phyloP scores from a whole-genome alignment of 1,140 invertebrate species.

The Arctopsyche grandis region DNA sequence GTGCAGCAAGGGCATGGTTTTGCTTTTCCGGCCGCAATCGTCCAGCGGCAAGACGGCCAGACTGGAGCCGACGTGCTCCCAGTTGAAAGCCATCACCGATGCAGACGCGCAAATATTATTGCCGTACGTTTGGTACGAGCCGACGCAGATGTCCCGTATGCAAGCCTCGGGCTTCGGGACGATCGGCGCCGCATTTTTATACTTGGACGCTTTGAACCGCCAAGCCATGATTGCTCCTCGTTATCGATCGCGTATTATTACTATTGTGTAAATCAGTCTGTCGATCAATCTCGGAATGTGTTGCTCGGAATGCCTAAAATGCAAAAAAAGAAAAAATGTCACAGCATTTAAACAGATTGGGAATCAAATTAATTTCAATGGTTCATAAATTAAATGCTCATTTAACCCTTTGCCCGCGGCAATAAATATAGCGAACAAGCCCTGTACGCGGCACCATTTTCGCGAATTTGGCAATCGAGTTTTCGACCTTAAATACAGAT shows the following conservation, averaged over 20 bases:
- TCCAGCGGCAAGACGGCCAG: slow-evolving; percentile 86
- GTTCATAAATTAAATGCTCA: no score
- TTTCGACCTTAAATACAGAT: no score
- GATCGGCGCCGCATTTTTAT: slow-evolving; percentile 95
- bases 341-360: no score
- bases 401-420: no score
- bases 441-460: no score
- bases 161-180: slow-evolving; percentile 91
- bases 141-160: slow-evolving; percentile 88
- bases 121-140: slow-evolving; percentile 91
- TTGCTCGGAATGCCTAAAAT: slow-evolving; percentile 3
- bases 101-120: slow-evolving; percentile 94
- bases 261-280: slow-evolving; percentile 5
- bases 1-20: slow-evolving; percentile 84
- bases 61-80: slow-evolving; percentile 87
- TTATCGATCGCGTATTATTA: slow-evolving; percentile 54
- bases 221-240: slow-evolving; percentile 79
- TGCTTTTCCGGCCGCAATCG: slow-evolving; percentile 86
- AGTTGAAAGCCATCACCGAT: slow-evolving; percentile 93
- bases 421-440: no score
- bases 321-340: background rate
- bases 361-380: no score
- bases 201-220: slow-evolving; percentile 96
- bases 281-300: background rate
- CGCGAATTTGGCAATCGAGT: no score